Conservation (phyloP, 2,888 invertebrate genomes). For the Trachelus troglodyta region DNA sequence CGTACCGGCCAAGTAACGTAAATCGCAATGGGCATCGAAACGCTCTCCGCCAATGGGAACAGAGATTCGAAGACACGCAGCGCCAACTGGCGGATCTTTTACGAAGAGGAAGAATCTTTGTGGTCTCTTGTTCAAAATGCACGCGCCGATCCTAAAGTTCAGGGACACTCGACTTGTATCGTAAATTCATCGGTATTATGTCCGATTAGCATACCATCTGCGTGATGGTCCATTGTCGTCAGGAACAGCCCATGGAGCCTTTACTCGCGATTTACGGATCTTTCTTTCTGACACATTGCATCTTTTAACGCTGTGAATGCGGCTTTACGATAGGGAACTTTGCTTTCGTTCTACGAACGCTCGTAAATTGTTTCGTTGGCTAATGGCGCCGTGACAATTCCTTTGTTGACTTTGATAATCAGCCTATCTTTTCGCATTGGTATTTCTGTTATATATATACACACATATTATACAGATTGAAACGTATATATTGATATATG, state of each 20-base stretch:
- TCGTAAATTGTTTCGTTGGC: neutral
- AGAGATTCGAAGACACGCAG: neutral
- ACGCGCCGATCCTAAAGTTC: conserved; percentile 20
- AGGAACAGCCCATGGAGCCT: conserved; percentile 27
- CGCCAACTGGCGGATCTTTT: neutral
- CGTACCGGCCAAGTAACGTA: conserved; percentile 11
- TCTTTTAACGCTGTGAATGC: neutral
- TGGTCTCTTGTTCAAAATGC: neutral
- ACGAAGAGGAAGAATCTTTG: neutral
- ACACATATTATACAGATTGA: neutral
- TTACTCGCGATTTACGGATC: conserved; percentile 35
- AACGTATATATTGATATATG: neutral
- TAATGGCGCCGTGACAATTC: neutral
- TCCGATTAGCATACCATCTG: conserved; percentile 45
- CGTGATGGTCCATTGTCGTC: conserved; percentile 29
- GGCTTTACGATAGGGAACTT: neutral
- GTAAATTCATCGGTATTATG: conserved; percentile 51
- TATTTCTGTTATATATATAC: no score
- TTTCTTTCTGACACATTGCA: conserved; percentile 26
- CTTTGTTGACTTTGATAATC: neutral
- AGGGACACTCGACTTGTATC: conserved; percentile 35
- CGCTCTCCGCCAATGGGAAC: neutral
- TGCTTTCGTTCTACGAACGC: neutral
- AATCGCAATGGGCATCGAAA: conserved; percentile 14
- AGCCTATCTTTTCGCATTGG: neutral